Conservation (phyloP, 2,797 vertebrate species). For the Poeciliopsis infans region DNA sequence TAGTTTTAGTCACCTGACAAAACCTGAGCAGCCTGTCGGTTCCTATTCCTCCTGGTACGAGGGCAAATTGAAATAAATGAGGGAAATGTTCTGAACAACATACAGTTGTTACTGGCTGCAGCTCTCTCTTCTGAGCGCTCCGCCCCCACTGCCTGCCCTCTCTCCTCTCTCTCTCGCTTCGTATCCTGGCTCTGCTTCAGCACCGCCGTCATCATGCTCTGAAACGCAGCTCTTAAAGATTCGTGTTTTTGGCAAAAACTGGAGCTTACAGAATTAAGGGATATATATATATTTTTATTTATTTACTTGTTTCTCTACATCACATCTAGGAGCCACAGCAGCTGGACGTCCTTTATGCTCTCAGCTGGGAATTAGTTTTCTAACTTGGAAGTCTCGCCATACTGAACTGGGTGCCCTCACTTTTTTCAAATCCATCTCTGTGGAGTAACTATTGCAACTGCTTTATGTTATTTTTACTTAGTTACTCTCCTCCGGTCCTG, state of each 20-base stretch:
- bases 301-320: conserved; percentile 12
- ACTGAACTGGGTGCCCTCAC: conserved; percentile 31
- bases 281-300: conserved; percentile 15
- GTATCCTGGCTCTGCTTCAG: conserved; percentile 66
- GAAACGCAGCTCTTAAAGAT: conserved; percentile 61
- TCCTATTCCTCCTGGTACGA: conserved; percentile 38
- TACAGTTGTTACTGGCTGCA: conserved; percentile 56
- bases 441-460: conserved; percentile 21
- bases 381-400: conserved; percentile 47
- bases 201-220: conserved; percentile 57
- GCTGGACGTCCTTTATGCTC: conserved; percentile 32
- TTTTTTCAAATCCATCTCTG: conserved; percentile 26
- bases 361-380: conserved; percentile 40
- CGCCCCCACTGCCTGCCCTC: conserved; percentile 51
- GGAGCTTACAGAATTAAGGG: conserved; percentile 64
- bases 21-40: conserved; percentile 32
- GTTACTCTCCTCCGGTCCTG: conserved; percentile 39
- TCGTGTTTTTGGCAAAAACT: conserved; percentile 42
- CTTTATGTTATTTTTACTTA: conserved; percentile 61
- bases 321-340: conserved; percentile 44
- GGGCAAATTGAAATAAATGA: conserved; percentile 13
- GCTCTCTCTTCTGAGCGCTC: conserved; percentile 42
- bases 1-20: conserved; percentile 9
- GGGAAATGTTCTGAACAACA: neutral
- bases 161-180: conserved; percentile 23